Conservation (phyloP, 1,140 invertebrate genomes). For the Megalonaias nervosa region DNA sequence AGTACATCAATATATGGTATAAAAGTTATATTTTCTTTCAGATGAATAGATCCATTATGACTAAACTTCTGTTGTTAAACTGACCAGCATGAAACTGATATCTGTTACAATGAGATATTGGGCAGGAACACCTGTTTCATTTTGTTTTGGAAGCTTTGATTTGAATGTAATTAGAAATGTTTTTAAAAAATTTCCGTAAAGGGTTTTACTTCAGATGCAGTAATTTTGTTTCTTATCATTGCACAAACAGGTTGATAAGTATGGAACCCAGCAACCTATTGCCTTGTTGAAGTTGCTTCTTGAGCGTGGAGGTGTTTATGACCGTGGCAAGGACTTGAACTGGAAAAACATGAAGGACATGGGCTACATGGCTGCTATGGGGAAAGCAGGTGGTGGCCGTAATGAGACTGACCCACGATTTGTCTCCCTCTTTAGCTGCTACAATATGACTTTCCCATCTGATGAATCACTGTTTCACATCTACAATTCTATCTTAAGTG, state of each 20-base stretch:
- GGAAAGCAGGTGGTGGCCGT: constrained; percentile 87
- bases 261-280: constrained; percentile 94
- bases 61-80: no score
- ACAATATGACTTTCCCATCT: constrained; percentile 87
- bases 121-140: no score
- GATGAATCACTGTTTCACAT: constrained; percentile 74
- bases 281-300: constrained; percentile 89
- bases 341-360: constrained; percentile 92
- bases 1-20: no score
- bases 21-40: no score
- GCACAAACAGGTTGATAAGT: constrained; percentile 77
- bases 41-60: no score
- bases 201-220: no score
- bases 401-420: constrained; percentile 93
- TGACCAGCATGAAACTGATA: no score
- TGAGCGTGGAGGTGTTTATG: constrained; percentile 89
- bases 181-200: no score
- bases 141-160: no score
- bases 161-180: no score
- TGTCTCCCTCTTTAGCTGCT: constrained; percentile 89
- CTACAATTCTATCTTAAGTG: constrained; percentile 83
- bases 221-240: no score
- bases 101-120: no score
- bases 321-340: constrained; percentile 88
- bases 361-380: constrained; percentile 72